These are phyloP conservation scores for Eleutherodactylus coqui DNA, from an alignment of 2,797 vertebrate species.

Conservation along the genomic window DNA sequence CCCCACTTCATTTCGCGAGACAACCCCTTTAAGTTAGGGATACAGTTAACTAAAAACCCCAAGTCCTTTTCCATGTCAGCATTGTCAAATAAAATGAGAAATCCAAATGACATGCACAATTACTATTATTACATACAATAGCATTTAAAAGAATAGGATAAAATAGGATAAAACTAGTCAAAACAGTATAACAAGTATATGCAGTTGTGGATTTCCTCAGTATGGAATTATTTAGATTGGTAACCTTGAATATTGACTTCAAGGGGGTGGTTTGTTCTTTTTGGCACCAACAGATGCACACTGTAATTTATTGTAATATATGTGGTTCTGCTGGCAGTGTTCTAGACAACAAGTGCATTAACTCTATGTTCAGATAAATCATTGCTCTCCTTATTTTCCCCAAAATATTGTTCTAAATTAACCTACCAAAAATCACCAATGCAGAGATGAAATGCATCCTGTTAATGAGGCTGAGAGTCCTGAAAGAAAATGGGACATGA, in stretches of 20 bases:
- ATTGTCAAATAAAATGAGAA: too few relatives aligned
- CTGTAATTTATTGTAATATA: neutral
- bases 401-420: neutral
- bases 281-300: neutral
- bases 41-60: too few relatives aligned
- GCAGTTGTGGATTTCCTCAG: neutral
- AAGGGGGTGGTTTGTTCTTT: neutral
- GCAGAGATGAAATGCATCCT: slow-evolving; percentile 32
- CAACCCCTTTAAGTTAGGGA: too few relatives aligned
- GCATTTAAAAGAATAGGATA: too few relatives aligned
- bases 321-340: neutral
- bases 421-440: slow-evolving; percentile 50
- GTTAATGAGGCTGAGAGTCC: neutral
- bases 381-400: neutral
- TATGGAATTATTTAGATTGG: neutral
- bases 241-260: neutral
- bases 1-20: too few relatives aligned
- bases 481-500: neutral
- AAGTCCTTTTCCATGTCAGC: too few relatives aligned
- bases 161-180: too few relatives aligned
- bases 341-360: neutral
- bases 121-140: too few relatives aligned
- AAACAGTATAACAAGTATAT: neutral
- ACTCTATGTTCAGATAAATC: neutral
- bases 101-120: too few relatives aligned